These are phyloP conservation scores for Horisme vitalbata DNA, from an alignment of 2,888 invertebrate species.

Conservation along the genomic window DNA sequence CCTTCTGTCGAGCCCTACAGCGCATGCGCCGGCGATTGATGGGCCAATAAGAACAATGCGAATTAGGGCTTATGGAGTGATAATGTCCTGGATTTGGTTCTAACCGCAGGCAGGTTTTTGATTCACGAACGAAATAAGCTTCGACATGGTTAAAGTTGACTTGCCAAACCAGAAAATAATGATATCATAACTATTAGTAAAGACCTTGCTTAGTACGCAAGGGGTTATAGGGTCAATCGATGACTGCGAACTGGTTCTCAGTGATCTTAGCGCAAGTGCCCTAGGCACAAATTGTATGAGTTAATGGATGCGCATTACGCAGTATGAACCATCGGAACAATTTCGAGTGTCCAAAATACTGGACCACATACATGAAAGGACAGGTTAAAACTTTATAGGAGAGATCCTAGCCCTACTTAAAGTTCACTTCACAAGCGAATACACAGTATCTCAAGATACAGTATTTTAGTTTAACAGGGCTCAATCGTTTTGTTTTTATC, in stretches of 20 bases:
- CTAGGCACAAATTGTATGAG: no score
- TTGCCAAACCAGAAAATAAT: constrained; percentile 5
- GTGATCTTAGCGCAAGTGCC: no score
- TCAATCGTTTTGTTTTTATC: no score
- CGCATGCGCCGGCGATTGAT: constrained; percentile 68
- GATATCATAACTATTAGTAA: constrained; percentile 12
- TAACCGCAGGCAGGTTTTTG: constrained; percentile 3
- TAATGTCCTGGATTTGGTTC: constrained; percentile 28
- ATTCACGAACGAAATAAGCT: constrained; percentile 14
- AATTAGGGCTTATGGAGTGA: constrained; percentile 48
- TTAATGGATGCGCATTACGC: no score
- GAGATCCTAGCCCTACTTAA: no score
- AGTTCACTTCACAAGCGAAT: no score
- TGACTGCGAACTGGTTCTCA: constrained; percentile 6
- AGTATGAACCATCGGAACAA: no score
- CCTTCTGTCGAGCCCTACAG: constrained; percentile 52
- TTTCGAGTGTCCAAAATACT: no score
- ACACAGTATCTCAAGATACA: no score
- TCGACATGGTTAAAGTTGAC: not conserved
- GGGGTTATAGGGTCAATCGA: constrained; percentile 11
- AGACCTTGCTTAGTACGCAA: constrained; percentile 14
- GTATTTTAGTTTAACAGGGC: no score
- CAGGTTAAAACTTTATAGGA: no score
- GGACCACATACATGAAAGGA: no score
- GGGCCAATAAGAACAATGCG: constrained; percentile 72